These are phyloP conservation scores for Corapipo altera DNA, from an alignment of 2,113 vertebrate species.

Conservation along the genomic window DNA sequence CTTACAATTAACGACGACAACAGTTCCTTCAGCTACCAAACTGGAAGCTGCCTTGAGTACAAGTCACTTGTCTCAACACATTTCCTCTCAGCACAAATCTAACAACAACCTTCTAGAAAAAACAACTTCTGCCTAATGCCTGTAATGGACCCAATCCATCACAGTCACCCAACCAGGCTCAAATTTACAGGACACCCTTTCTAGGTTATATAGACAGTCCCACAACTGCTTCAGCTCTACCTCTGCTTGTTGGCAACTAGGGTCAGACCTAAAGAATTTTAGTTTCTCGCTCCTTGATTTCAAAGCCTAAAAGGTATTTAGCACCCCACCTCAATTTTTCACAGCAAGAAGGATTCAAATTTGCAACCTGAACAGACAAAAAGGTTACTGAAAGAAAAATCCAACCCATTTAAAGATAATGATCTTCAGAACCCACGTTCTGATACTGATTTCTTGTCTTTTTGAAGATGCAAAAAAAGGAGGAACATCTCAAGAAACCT, in stretches of 20 bases:
- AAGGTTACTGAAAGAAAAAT: background rate
- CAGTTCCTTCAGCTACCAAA: background rate
- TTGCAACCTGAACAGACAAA: background rate
- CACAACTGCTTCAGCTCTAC: background rate
- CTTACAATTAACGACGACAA: background rate
- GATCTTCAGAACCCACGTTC: background rate
- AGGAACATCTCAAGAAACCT: background rate
- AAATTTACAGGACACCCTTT: background rate
- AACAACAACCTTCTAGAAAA: background rate
- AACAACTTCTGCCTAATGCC: background rate
- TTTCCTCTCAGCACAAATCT: background rate
- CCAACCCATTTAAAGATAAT: background rate
- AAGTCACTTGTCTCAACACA: background rate
- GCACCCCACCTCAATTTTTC: background rate
- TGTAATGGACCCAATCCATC: background rate
- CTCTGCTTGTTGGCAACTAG: background rate
- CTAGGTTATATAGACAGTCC: background rate
- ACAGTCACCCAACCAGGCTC: background rate
- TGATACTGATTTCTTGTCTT: background rate
- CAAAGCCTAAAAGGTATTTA: background rate
- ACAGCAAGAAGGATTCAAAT: background rate
- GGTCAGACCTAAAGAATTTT: background rate
- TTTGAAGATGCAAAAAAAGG: background rate
- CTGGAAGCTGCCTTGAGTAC: background rate
- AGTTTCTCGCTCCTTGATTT: background rate